These are phyloP conservation scores for Dysmachus trigonus DNA, from an alignment of 2,888 invertebrate species.

Conservation along the genomic window DNA sequence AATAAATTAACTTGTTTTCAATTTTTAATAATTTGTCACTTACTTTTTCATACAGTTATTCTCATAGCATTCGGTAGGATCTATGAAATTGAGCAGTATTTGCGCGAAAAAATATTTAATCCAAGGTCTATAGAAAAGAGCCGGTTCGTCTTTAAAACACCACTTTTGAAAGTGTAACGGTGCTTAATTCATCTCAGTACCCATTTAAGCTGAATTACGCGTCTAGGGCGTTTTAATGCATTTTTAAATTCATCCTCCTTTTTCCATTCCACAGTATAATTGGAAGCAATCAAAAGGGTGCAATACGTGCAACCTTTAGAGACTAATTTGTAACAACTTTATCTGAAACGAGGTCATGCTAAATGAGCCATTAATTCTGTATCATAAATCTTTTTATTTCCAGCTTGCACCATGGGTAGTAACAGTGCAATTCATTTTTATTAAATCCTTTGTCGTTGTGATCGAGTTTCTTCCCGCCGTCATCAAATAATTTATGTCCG, in stretches of 20 bases:
- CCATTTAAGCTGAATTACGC: background rate
- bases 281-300: background rate
- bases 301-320: background rate
- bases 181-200: background rate
- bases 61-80: background rate
- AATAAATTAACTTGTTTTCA: background rate
- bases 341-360: background rate
- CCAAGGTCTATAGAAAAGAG: background rate
- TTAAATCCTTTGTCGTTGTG: slow-evolving; percentile 9
- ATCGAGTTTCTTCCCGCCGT: background rate
- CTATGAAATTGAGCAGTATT: background rate
- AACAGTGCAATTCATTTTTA: background rate
- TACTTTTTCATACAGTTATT: background rate
- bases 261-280: background rate
- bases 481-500: slow-evolving; percentile 1
- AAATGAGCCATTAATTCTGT: background rate
- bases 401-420: background rate
- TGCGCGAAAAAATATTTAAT: background rate
- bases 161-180: background rate
- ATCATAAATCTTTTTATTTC: background rate
- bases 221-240: background rate
- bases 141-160: background rate
- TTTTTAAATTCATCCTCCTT: background rate
- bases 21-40: background rate
- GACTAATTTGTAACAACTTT: background rate